Conservation (phyloP, 2,888 invertebrate species). For the Esperia sulphurella region DNA sequence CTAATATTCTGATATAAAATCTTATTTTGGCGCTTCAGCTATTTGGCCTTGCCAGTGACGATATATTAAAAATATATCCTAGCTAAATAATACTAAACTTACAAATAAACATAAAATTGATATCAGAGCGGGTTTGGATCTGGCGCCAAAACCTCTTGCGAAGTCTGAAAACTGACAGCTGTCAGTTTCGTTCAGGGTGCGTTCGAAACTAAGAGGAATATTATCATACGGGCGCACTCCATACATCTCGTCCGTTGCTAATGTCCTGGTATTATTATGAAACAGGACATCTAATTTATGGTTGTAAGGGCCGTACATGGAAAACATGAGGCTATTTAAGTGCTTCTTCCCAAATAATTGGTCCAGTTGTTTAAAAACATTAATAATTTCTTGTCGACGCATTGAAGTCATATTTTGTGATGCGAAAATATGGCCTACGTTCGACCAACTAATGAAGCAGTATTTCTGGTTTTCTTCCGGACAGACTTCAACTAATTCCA, state of each 20-base stretch:
- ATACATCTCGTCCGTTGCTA: constrained; percentile 46
- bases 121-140: constrained; percentile 30
- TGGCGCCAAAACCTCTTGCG: constrained; percentile 34
- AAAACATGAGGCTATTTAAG: constrained; percentile 80
- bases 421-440: constrained; percentile 83
- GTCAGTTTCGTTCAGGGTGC: constrained; percentile 35
- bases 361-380: constrained; percentile 84
- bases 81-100: constrained; percentile 27
- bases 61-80: not conserved
- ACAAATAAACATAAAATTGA: constrained; percentile 43
- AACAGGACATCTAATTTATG: constrained; percentile 82
- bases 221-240: constrained; percentile 50
- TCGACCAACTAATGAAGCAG: constrained; percentile 84
- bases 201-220: constrained; percentile 62
- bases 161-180: constrained; percentile 37
- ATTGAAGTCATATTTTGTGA: constrained; percentile 74
- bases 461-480: constrained; percentile 69
- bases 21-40: no score
- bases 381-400: constrained; percentile 83
- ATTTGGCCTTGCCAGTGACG: no score
- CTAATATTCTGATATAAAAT: no score
- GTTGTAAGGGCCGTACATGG: constrained; percentile 85
- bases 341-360: constrained; percentile 83
- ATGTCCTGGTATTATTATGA: constrained; percentile 72
- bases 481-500: constrained; percentile 79